These are phyloP conservation scores for Diaperis boleti DNA, from an alignment of 2,888 invertebrate genomes.

Conservation along the genomic window DNA sequence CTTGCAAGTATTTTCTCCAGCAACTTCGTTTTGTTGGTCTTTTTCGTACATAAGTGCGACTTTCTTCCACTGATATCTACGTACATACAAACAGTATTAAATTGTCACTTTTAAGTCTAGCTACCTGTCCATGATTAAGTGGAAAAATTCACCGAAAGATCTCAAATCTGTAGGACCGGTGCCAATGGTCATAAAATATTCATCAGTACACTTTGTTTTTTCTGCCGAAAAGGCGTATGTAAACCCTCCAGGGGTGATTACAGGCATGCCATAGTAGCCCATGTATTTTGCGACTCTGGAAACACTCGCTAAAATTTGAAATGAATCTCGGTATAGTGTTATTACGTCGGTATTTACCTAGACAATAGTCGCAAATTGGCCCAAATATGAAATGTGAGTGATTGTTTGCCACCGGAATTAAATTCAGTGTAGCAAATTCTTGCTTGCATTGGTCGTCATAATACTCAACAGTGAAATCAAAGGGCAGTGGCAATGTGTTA, in stretches of 20 bases:
- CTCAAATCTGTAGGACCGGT: constrained; percentile 80
- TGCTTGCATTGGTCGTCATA: constrained; percentile 82
- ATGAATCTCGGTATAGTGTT: not conserved
- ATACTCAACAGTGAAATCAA: constrained; percentile 67
- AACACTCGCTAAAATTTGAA: constrained; percentile 76
- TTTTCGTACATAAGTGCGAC: constrained; percentile 82
- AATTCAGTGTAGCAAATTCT: constrained; percentile 77
- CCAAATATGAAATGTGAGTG: constrained; percentile 86
- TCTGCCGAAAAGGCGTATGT: constrained; percentile 81
- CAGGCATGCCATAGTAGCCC: constrained; percentile 78
- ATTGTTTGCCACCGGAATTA: constrained; percentile 78
- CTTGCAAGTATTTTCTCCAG: constrained; percentile 81
- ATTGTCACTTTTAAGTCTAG: constrained; percentile 60
- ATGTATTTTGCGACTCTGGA: constrained; percentile 84
- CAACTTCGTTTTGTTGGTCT: constrained; percentile 75
- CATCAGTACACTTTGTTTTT: constrained; percentile 78
- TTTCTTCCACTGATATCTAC: constrained; percentile 80
- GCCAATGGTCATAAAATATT: constrained; percentile 84
- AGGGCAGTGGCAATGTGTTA: not conserved
- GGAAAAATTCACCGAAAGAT: constrained; percentile 79
- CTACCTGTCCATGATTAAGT: constrained; percentile 79
- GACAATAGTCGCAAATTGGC: constrained; percentile 83
- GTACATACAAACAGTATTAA: constrained; percentile 9
- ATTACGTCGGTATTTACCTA: constrained; percentile 74
- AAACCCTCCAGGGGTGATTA: constrained; percentile 85